Base-by-base conservation (phyloP, 2,113 vertebrate species). In the Suricata suricatta region DNA sequence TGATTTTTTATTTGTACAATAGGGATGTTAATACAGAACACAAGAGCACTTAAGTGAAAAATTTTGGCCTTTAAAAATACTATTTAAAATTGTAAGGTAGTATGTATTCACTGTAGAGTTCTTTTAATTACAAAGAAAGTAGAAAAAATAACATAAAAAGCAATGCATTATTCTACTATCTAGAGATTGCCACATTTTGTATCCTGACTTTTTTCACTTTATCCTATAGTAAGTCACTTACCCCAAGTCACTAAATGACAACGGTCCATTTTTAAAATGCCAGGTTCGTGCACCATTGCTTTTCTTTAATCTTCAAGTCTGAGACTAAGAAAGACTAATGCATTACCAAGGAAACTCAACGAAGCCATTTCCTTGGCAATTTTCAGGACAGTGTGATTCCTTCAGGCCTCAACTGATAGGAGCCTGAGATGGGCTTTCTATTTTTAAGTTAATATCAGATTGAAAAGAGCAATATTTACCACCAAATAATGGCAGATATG, bases 381-480 rank as follows among this genome's bases (percentile, higher is more conserved):
- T 77, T 87, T 90, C 54, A 68, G 25, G 21, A 81, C 33, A 69
- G 19, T 31, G 33, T 44, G 47, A 44, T 71, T 68, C 54, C 33
- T 80, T 13, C 29, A 12, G 33, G 13, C 12, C 50, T 33, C 25
- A 85, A 44, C 0, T 85, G 31, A 2, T 23, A 19, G 23, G 57
- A 60, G 21, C 57, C 6, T 33, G 38, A 85, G 57, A 60, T 7
- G 11, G 7, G 35, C 14, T 87, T 96, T 85, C 50, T 60, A 16
- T 77, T 93, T 87, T 92, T 79, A 79, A 38, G 15, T 95, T 79
- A 54, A 52, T 66, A 76, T 88, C 31, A 91, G 77, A 76, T 57
- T n/a, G 47, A 81, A 93, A 88, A 79, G 23, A 82, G 6, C 29
- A 74, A 12, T n/a, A 47, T 13, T 93, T 33, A n/a, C 6, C 25